Percentiles rank a stretch among this genome's conserved stretches.
Conservation (phyloP, 2,888 invertebrate genomes). For the Drymonia ruficornis region DNA sequence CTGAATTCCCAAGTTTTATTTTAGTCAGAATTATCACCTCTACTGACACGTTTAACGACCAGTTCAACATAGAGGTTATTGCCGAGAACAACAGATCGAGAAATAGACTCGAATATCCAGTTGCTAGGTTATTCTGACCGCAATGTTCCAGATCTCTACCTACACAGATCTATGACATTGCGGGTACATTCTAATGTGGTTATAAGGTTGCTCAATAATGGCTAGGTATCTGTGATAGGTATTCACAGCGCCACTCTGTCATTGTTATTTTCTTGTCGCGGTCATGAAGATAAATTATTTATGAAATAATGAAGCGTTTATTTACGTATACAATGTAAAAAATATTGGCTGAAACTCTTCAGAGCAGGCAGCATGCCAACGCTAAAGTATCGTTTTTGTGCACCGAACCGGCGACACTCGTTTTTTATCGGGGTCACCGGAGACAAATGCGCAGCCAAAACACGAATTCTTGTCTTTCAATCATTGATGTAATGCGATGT, state of each 20-base stretch:
- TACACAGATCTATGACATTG: neutral
- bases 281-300: slow-evolving; percentile 60
- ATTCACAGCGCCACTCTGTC: slow-evolving; percentile 22
- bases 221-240: too few species aligned
- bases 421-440: slow-evolving; percentile 56
- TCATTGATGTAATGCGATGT: slow-evolving; percentile 22
- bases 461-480: slow-evolving; percentile 17
- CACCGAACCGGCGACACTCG: slow-evolving; percentile 32
- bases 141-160: slow-evolving; percentile 2
- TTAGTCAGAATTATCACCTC: slow-evolving; percentile 36
- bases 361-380: slow-evolving; percentile 65
- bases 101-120: slow-evolving; percentile 7
- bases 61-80: slow-evolving; percentile 20
- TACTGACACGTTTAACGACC: slow-evolving; percentile 33
- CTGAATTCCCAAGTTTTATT: slow-evolving; percentile 38
- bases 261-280: slow-evolving; percentile 36
- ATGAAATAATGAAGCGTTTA: slow-evolving; percentile 52
- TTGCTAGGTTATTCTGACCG: neutral
- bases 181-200: slow-evolving; percentile 3
- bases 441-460: slow-evolving; percentile 42
- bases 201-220: slow-evolving; percentile 16
- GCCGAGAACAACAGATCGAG: slow-evolving; percentile 14
- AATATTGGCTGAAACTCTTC: slow-evolving; percentile 46
- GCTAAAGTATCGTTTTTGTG: slow-evolving; percentile 49
- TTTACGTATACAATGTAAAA: slow-evolving; percentile 51